phyloP scores from a whole-genome alignment of 2,113 vertebrate species.

The Eptatretus burgeri region DNA sequence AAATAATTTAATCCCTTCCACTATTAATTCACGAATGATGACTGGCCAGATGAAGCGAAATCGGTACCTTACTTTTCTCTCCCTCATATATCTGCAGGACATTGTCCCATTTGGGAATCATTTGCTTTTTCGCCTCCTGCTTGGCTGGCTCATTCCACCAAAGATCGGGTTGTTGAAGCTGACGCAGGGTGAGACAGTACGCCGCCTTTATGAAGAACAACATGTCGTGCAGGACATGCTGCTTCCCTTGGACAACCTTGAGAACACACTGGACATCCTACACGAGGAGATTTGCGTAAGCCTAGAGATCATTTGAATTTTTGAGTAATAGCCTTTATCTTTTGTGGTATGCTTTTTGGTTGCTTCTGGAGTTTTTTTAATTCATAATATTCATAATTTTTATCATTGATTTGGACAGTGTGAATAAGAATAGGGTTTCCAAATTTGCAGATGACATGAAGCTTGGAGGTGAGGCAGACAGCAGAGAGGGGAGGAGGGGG shows the following conservation, averaged over 20 bases:
- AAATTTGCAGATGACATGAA: too few relatives aligned
- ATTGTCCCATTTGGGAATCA: constrained; percentile 95
- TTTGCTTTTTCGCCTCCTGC: constrained; percentile 50
- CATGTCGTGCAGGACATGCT: constrained; percentile 94
- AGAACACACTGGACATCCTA: constrained; percentile 36
- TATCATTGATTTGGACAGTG: too few relatives aligned
- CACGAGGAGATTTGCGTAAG: constrained; percentile 51
- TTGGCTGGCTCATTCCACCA: constrained; percentile 94
- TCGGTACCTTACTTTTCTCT: not conserved
- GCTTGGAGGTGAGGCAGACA: too few relatives aligned
- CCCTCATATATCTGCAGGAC: constrained; percentile 28
- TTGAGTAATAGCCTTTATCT: too few relatives aligned
- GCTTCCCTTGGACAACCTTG: constrained; percentile 54
- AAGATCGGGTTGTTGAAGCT: constrained; percentile 89
- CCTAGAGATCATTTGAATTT: too few relatives aligned
- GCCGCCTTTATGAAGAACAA: constrained; percentile 69
- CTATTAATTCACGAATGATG: not conserved
- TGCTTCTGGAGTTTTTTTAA: too few relatives aligned
- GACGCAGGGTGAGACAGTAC: constrained; percentile 74
- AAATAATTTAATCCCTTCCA: too few relatives aligned
- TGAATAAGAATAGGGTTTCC: too few relatives aligned
- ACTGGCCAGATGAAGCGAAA: not conserved
- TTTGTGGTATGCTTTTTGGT: not conserved
- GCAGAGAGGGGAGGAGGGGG: too few relatives aligned
- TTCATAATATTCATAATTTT: too few relatives aligned